These are phyloP conservation scores for Pseudoips prasinana DNA, from an alignment of 2,888 invertebrate genomes.

Conservation along the genomic window DNA sequence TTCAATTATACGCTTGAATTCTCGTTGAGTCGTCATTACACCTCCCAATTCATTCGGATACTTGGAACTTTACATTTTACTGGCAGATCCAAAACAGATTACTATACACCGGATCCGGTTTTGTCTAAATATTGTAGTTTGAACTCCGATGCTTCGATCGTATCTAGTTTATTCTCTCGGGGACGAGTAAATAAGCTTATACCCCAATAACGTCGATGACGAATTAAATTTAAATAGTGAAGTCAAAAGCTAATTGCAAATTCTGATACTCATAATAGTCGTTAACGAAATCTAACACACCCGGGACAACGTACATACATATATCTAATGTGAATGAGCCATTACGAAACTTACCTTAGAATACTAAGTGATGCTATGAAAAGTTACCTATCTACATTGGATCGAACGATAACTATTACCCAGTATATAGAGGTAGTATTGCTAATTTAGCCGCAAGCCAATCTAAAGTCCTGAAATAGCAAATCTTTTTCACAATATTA, in stretches of 20 bases:
- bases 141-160: slow-evolving; percentile 5
- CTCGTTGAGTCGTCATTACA: slow-evolving; percentile 17
- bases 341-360: slow-evolving; percentile 29
- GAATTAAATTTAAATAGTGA: neutral
- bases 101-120: too few species aligned
- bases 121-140: too few species aligned
- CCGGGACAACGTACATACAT: slow-evolving; percentile 24
- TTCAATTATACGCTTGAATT: slow-evolving; percentile 25
- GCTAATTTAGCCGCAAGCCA: slow-evolving; percentile 23
- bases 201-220: slow-evolving; percentile 4
- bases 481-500: slow-evolving; percentile 52
- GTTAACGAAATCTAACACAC: slow-evolving; percentile 35
- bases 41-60: slow-evolving; percentile 6
- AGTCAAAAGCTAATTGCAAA: slow-evolving; percentile 21
- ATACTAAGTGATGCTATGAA: slow-evolving; percentile 32
- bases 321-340: slow-evolving; percentile 37
- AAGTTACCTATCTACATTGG: too few species aligned
- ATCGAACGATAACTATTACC: too few species aligned
- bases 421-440: too few species aligned
- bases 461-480: slow-evolving; percentile 33
- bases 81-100: too few species aligned
- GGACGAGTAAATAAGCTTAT: slow-evolving; percentile 7
- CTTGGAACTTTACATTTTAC: too few species aligned
- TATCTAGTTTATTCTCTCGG: slow-evolving; percentile 13
- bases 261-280: slow-evolving; percentile 25